Evolutionary conservation across 2,113 vertebrate species (phyloP).

Genomic region (Centropus unirufus): DNA sequence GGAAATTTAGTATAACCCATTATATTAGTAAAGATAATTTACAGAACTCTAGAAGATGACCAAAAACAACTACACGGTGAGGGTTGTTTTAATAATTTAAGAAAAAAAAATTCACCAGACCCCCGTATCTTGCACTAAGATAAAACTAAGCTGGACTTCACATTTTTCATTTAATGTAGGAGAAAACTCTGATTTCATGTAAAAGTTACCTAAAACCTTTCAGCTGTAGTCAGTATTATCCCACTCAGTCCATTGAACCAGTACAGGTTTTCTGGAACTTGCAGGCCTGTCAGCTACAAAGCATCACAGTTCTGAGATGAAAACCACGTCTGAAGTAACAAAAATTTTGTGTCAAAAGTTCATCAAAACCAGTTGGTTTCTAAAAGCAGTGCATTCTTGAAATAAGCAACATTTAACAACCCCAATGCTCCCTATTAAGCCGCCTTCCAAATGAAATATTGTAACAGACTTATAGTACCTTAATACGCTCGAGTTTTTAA

Average conservation of each 20-base stretch:
- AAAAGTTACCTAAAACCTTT: neutral
- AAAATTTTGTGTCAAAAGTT: neutral
- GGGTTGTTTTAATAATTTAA: neutral
- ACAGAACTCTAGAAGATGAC: neutral
- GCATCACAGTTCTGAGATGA: neutral
- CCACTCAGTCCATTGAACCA: neutral
- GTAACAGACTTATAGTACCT: neutral
- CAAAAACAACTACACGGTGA: neutral
- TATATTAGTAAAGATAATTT: neutral
- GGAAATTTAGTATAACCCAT: constrained; percentile 16
- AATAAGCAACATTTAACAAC: neutral
- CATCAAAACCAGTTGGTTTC: neutral
- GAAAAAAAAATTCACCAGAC: neutral
- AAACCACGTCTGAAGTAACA: neutral
- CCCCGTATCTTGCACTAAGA: neutral
- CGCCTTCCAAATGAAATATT: neutral
- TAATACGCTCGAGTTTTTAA: neutral
- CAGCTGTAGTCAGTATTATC: neutral
- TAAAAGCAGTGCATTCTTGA: neutral
- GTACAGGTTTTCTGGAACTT: neutral
- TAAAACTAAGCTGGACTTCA: neutral
- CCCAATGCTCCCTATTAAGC: neutral
- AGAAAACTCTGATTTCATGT: neutral
- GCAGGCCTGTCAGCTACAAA: neutral
- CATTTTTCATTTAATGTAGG: neutral